These are phyloP conservation scores for Leptodactylus fallax DNA, from an alignment of 2,797 vertebrate species.

Conservation along the genomic window DNA sequence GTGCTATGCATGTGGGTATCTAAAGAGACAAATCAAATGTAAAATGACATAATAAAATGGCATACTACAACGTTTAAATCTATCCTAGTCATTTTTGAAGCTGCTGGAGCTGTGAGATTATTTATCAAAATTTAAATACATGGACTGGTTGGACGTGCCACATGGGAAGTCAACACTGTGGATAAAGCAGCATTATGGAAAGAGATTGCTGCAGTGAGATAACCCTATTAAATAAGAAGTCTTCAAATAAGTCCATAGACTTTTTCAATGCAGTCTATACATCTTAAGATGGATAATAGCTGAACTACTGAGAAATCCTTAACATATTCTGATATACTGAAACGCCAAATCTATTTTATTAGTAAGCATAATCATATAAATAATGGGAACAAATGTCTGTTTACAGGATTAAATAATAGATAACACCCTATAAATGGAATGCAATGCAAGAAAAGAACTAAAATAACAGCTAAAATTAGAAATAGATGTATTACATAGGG, in stretches of 20 bases:
- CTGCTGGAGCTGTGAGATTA: neutral
- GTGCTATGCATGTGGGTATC: constrained; percentile 82
- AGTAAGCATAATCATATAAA: neutral
- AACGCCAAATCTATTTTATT: neutral
- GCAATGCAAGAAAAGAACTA: no score
- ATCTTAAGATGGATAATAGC: neutral
- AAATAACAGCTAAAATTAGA: neutral
- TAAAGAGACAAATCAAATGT: constrained; percentile 58
- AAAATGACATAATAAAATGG: neutral
- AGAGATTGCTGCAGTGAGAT: no score
- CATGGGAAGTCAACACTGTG: no score
- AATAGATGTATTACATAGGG: no score
- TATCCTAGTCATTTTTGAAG: neutral
- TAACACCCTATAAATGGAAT: neutral
- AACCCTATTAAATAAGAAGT: no score
- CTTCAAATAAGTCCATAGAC: neutral
- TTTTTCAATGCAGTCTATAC: neutral
- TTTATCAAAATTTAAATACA: neutral
- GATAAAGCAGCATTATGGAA: no score
- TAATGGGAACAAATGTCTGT: neutral
- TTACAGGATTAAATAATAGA: neutral
- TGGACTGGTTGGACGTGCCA: no score
- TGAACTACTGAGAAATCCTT: no score
- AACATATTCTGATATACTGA: no score
- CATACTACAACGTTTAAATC: neutral